Evolutionary conservation across 2,113 vertebrate species (phyloP).

Genomic region (Suricata suricatta): DNA sequence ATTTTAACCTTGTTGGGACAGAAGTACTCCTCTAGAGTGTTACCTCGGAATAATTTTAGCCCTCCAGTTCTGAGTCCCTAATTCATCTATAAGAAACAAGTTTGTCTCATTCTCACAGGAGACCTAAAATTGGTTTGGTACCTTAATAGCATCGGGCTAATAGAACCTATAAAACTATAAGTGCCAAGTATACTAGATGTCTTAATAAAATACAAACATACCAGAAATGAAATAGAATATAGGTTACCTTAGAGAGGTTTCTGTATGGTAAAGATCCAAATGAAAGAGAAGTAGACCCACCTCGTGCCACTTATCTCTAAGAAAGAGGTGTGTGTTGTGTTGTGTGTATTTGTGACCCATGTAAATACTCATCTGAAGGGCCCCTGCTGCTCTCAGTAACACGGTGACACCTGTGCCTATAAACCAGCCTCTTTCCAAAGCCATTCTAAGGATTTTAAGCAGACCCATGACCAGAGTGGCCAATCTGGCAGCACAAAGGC

Average conservation of each 20-base stretch:
- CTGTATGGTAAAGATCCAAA: background rate
- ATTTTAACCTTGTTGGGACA: background rate
- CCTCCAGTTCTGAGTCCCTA: background rate
- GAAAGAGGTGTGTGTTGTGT: background rate
- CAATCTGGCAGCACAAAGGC: background rate
- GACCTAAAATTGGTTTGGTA: background rate
- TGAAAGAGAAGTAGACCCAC: background rate
- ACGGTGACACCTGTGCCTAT: background rate
- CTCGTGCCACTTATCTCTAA: background rate
- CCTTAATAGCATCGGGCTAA: background rate
- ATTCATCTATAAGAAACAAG: background rate
- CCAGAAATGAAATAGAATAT: background rate
- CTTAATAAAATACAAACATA: background rate
- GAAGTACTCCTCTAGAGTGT: background rate
- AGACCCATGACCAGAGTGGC: background rate
- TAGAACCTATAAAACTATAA: background rate
- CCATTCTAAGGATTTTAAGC: background rate
- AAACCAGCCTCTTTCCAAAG: background rate
- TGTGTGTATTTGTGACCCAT: background rate
- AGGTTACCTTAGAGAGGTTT: background rate
- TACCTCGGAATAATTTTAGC: background rate
- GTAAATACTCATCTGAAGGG: background rate
- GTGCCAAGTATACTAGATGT: background rate
- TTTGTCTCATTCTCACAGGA: background rate
- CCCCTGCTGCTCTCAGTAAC: background rate